Conservation (phyloP, 2,113 vertebrate genomes). For the Hyperopisus bebe region DNA sequence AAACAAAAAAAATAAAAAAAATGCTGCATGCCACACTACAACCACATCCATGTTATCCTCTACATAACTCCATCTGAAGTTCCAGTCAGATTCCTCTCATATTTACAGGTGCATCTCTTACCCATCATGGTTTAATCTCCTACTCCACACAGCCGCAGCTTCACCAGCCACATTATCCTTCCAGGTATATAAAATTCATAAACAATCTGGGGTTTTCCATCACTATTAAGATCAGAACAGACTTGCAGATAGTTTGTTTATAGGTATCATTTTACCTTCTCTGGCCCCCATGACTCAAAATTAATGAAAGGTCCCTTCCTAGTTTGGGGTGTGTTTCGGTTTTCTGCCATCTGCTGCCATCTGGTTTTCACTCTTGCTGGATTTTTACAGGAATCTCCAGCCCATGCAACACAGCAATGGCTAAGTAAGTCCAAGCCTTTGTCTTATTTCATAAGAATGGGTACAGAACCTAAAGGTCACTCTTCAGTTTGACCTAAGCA, state of each 20-base stretch:
- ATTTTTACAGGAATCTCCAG: conserved; percentile 18
- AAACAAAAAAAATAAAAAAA: too few relatives aligned
- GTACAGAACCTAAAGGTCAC: not conserved
- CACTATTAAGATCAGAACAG: not conserved
- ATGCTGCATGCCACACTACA: not conserved
- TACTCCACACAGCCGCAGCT: conserved; percentile 13
- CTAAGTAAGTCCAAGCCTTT: conserved; percentile 51
- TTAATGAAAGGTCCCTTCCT: not conserved
- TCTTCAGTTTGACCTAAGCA: not conserved
- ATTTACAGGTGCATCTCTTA: not conserved
- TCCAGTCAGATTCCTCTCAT: not conserved
- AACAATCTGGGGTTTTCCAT: conserved; percentile 9
- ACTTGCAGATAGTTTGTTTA: not conserved
- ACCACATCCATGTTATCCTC: not conserved
- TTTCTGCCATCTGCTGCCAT: not conserved
- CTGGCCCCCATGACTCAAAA: not conserved
- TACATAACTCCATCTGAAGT: not conserved
- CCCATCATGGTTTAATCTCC: not conserved
- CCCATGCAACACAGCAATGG: conserved; percentile 42
- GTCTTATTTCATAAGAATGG: not conserved
- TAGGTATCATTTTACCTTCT: not conserved
- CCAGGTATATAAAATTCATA: conserved; percentile 6
- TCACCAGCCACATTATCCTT: conserved; percentile 7
- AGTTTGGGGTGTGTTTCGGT: not conserved
- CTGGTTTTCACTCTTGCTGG: not conserved